A percentile compares a stretch with the other conserved stretches of the same genome.
Conservation (phyloP, 2,113 vertebrate genomes). For the Kryptolebias marmoratus region DNA sequence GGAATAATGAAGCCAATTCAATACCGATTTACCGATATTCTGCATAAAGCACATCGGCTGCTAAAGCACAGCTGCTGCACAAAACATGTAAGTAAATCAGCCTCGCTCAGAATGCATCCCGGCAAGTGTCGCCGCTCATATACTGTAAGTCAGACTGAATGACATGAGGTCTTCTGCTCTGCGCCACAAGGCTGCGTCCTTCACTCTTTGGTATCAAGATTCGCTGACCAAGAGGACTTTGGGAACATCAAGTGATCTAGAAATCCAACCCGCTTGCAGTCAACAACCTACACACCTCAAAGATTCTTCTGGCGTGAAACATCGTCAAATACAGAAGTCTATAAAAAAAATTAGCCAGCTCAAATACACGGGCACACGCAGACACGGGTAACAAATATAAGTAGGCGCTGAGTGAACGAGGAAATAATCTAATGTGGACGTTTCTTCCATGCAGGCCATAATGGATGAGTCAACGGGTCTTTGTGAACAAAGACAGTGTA, state of each 20-base stretch:
- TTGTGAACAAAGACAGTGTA: not conserved
- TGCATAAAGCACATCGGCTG: too few species aligned
- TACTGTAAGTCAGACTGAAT: not conserved
- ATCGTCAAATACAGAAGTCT: not conserved
- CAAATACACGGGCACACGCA: not conserved
- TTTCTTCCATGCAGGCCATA: not conserved
- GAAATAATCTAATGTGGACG: not conserved
- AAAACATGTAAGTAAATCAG: not conserved
- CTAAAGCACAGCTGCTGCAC: not conserved
- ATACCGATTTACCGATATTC: too few species aligned
- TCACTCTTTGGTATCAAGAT: conserved; percentile 42
- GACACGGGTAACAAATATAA: not conserved
- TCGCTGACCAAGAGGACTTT: conserved; percentile 41
- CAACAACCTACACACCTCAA: conserved; percentile 47
- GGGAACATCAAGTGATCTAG: conserved; percentile 30
- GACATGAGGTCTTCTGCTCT: not conserved
- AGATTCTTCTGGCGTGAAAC: conserved; percentile 9
- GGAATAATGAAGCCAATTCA: too few species aligned
- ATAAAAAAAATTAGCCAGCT: not conserved
- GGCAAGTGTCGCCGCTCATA: not conserved
- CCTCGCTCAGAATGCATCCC: not conserved
- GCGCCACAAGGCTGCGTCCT: not conserved
- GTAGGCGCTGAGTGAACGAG: too few species aligned
- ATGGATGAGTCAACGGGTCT: not conserved
- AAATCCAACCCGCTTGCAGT: conserved; percentile 41